These are phyloP conservation scores for Synodontis membranacea DNA, from an alignment of 2,113 vertebrate species.

Conservation along the genomic window DNA sequence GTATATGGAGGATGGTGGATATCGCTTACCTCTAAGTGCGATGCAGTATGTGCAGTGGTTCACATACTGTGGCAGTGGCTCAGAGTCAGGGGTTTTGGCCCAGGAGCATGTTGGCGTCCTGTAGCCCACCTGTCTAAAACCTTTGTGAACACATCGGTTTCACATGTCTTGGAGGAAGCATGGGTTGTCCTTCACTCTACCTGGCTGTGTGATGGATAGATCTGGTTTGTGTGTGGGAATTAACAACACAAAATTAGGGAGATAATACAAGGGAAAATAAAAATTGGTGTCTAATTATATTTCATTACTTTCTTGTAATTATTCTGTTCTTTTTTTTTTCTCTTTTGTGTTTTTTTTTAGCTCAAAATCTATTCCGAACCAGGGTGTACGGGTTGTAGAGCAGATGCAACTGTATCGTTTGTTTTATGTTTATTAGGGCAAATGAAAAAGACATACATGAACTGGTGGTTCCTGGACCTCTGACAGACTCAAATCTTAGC, in stretches of 20 bases:
- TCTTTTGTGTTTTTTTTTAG: too few species aligned
- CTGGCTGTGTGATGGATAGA: background rate
- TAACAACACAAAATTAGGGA: background rate
- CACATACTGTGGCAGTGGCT: too few species aligned
- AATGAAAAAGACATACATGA: background rate
- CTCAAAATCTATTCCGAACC: too few species aligned
- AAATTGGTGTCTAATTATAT: background rate
- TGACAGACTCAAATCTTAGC: background rate
- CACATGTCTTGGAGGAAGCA: background rate
- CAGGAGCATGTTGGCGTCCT: too few species aligned
- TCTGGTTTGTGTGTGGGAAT: background rate
- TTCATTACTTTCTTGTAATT: background rate
- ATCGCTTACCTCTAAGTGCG: background rate
- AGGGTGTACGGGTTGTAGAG: background rate
- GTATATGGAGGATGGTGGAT: background rate
- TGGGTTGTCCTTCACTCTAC: background rate
- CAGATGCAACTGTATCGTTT: background rate
- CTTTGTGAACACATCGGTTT: too few species aligned
- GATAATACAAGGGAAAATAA: background rate
- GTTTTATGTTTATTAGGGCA: background rate
- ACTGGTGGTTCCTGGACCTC: background rate
- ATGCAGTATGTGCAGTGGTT: background rate
- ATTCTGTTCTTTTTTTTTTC: too few species aligned
- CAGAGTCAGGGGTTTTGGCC: too few species aligned
- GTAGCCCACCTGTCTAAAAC: too few species aligned